Base-by-base conservation (phyloP, 1,140 invertebrate genomes). In the Capitella teleta region DNA sequence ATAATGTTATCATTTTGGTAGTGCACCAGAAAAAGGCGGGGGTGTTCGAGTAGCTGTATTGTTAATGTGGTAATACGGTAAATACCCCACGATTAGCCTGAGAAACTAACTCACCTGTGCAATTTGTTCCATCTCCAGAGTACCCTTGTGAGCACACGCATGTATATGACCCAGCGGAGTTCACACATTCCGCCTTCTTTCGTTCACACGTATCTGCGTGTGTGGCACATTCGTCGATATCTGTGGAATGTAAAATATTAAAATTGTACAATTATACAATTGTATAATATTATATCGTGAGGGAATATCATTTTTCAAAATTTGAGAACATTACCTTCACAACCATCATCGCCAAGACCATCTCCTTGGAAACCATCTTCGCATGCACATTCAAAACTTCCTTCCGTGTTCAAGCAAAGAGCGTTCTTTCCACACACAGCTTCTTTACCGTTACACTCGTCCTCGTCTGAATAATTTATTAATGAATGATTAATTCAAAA, bases 161-260 rank as follows among this genome's bases (percentile, higher is more conserved):
- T 16, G 18, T 28, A 25, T 21, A 47, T 16, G 45, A 47, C 3
- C 45, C 45, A 19, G 45, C 26, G 16, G 32, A 32, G 45, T 47
- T 47, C 5, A 18, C 19, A 19, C 45, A 47, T 18, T 8, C 28
- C 10, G 26, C 45, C 18, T 21, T 32, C 19, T 47, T 32, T 1
- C 5, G 28, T 32, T 45, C 43, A 19, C 45, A 47, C 28, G 30
- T 34, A 24, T 36, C 32, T 10, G 16, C 21, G 1, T 16, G 10
- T 19, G 5, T 5, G 2, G 21, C 25, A 21, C 45, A 47, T 19
- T 47, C 45, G 32, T 47, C 26, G 36, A 47, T 36, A n/a, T 47
- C 45, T 47, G 45, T 25, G 19, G 28, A 6, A 26, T 2, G 21
- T 5, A 45, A 1, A 34, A 34, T 34, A 16, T 34, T 10, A 10